Evolutionary conservation across 2,113 vertebrate genomes (phyloP).

Genomic region (Mionectes macconnelli): DNA sequence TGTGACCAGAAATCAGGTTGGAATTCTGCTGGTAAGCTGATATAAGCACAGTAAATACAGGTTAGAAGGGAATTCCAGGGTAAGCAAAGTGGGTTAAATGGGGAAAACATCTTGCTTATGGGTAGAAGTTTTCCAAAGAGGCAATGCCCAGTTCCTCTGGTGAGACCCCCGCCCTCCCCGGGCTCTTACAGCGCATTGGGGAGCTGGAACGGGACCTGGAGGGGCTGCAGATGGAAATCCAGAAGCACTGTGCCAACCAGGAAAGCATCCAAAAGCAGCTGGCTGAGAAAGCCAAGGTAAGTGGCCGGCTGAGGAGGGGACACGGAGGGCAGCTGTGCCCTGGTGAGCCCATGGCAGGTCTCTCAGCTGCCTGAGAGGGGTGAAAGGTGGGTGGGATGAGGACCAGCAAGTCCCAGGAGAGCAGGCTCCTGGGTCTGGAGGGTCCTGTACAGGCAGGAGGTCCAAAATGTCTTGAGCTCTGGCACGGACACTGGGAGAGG

Average conservation of each 20-base stretch:
- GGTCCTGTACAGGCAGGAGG: neutral
- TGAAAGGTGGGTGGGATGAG: neutral
- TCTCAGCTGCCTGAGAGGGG: no score
- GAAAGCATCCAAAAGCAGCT: slow-evolving; percentile 15
- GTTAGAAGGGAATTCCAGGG: neutral
- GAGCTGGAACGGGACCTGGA: slow-evolving; percentile 51
- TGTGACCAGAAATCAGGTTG: neutral
- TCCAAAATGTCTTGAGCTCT: rapidly evolving
- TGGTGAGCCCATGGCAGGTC: neutral
- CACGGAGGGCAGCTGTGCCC: neutral
- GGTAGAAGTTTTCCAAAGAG: neutral
- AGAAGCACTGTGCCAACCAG: neutral
- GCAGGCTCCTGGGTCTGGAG: neutral
- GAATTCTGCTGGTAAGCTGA: neutral
- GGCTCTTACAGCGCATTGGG: slow-evolving; percentile 35
- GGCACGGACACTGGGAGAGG: rapidly evolving
- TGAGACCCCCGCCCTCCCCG: neutral
- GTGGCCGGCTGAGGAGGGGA: rapidly evolving
- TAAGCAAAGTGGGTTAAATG: neutral
- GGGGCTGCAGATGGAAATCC: slow-evolving; percentile 15
- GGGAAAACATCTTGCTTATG: neutral
- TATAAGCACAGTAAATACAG: neutral
- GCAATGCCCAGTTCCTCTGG: neutral
- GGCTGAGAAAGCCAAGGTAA: slow-evolving; percentile 57
- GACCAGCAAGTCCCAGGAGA: neutral